Conservation (phyloP, 2,888 invertebrate species). For the Empis stercorea region DNA sequence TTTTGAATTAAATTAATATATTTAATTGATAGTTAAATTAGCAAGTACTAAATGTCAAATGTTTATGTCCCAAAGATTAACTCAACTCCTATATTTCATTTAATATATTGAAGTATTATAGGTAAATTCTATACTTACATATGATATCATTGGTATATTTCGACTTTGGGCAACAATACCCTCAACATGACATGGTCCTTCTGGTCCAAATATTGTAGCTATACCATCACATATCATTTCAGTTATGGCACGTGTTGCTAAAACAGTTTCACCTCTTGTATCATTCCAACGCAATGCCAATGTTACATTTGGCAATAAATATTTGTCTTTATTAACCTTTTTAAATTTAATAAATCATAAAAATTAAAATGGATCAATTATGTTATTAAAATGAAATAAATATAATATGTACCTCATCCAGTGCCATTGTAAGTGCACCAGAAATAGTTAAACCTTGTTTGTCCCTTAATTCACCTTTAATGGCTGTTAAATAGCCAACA, state of each 20-base stretch:
- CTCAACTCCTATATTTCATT: no score
- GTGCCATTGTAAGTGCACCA: conserved; percentile 80
- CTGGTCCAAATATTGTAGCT: conserved; percentile 89
- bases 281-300: conserved; percentile 68
- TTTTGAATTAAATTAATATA: no score
- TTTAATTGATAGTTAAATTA: no score
- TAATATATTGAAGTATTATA: no score
- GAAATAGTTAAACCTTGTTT: conserved; percentile 78
- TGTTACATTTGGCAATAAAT: conserved; percentile 59
- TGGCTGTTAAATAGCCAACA: conserved; percentile 75
- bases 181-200: conserved; percentile 88
- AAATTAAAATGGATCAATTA: not conserved
- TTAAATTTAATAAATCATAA: not conserved
- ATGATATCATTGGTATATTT: conserved; percentile 94
- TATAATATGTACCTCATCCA: conserved; percentile 53
- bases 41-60: no score
- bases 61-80: no score
- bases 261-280: conserved; percentile 72
- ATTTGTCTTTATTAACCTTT: conserved; percentile 57
- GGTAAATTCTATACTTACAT: conserved; percentile 63
- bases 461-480: conserved; percentile 61
- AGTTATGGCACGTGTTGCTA: conserved; percentile 70
- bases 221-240: conserved; percentile 86
- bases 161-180: conserved; percentile 86
- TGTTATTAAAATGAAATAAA: conserved; percentile 1